Evolutionary conservation across 2,888 invertebrate genomes (phyloP), one percentile per base, ranked within the genome.

Genomic region (Eristalis tenax): DNA sequence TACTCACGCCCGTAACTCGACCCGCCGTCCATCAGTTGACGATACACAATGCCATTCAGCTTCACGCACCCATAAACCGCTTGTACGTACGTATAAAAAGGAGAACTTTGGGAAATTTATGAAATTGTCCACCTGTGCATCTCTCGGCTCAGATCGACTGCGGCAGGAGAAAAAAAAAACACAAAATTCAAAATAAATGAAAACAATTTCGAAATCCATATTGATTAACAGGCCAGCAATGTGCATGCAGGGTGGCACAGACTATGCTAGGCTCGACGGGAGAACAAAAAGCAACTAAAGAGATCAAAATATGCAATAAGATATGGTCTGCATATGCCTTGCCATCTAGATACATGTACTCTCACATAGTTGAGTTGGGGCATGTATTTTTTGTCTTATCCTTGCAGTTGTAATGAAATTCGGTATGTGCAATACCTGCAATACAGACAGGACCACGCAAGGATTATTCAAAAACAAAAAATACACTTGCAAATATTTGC

Each of bases 91-190:
- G 50, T 18, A 50, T 15, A 43, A 43, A 43, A n/a, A 26, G 59
- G 64, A 64, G 73, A 69, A 69, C 73, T 74, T 83, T 83, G 83
- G 83, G 83, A 83, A 78, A 78, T 83, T 83, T 83, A 78, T 83
- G 64, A 83, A 74, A 64, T 43, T 78, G 74, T 69, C 63, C 78
- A 83, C 73, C 83, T 83, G 83, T 22, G 69, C 66, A 50, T 70
- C 64, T 28, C 23, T 40, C 32, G 43, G 50, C 26, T 26, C 13
- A 15, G 26, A 59, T 59, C 18, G 50, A 18, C 69, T 66, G 28
- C 64, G 74, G 4, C 15, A 71, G 68, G 40, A 43, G 5, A 50
- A 68, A 68, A 68, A n/a, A n/a, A n/a, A n/a, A 68, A 57, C 5
- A 43, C 11, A 18, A 50, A 50, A 18, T 8, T 8, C 50, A 50